Evolutionary conservation across 2,113 vertebrate species (phyloP), one percentile per base, ranked within the genome.

Genomic region (Sphaerodactylus townsendi): DNA sequence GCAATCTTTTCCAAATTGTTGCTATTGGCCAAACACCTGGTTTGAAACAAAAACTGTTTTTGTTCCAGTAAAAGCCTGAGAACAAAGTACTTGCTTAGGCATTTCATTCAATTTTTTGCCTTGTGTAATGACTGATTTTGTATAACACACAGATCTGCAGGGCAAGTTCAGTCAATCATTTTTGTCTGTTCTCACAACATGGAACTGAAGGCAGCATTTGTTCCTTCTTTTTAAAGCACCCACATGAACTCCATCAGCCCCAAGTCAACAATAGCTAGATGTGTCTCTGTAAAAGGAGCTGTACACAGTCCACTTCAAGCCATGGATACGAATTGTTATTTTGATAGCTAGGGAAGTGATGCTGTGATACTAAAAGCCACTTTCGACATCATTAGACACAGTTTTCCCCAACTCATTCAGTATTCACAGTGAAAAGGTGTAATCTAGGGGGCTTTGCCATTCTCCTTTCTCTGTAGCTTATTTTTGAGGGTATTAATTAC

Each of bases 381-480:
- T 92, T 93, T 93, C 81, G 35, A 84, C 79, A 80, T 92, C 85
- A 87, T 91, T 94, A 92, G 77, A 39, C 39, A 86, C 4, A 87
- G 46, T 59, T 37, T 92, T 87, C 89, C 15, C 17, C 48, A 83
- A 48, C 69, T 68, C 59, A 56, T 44, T 87, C 82, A 33, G 41
- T 81, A 30, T 10, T 71, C 53, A 30, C 86, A 21, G 69, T 79
- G 84, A 75, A 85, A 93, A 92, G 73, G 28, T 13, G 64, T 33
- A 86, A 37, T 39, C 21, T 83, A 19, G 70, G 19, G 56, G 56
- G 82, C 89, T 92, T 87, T 77, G 11, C 68, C 76, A 46, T 70
- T 37, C 75, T 71, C 79, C 30, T 28, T 87, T 89, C 79, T 82
- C 74, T 82, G 44, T 1, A 17, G 37, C 74, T 85, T 53, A 3